Evolutionary conservation across 2,113 vertebrate genomes (phyloP).

Genomic region (Xenopus borealis): DNA sequence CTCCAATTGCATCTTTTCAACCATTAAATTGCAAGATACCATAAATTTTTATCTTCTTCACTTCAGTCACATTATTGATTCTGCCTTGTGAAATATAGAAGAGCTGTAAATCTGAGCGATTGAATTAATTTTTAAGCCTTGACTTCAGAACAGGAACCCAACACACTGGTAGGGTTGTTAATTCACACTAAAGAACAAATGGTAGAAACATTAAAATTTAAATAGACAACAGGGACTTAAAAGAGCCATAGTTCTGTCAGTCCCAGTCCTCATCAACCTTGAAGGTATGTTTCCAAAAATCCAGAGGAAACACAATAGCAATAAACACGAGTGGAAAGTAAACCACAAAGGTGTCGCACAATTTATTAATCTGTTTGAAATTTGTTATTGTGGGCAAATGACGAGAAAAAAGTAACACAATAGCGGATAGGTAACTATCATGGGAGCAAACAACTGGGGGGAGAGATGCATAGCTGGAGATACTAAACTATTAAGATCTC

Average conservation of each 20-base stretch:
- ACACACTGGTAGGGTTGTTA: conserved; percentile 91
- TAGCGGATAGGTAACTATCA: no score
- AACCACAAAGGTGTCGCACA: no score
- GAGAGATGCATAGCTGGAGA: no score
- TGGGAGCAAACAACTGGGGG: no score
- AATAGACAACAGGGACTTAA: conserved; percentile 91
- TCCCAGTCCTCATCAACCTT: conserved; percentile 89
- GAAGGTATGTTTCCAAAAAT: conserved; percentile 68
- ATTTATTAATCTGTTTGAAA: no score
- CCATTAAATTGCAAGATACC: conserved; percentile 99
- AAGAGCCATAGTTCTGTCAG: conserved; percentile 76
- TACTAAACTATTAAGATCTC: no score
- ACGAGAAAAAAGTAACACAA: no score
- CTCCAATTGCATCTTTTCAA: conserved; percentile 99
- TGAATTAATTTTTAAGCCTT: conserved; percentile 95
- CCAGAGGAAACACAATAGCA: conserved; percentile 35
- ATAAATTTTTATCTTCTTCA: conserved; percentile 99
- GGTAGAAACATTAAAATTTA: conserved; percentile 96
- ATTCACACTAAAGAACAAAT: conserved; percentile 99
- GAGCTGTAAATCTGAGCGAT: conserved; percentile 94
- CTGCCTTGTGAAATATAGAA: conserved; percentile 98
- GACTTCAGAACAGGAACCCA: conserved; percentile 93
- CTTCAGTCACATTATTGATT: conserved; percentile 99
- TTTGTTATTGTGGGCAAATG: no score
- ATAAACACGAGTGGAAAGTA: background rate